These are phyloP conservation scores for Spilarctia lutea DNA, from an alignment of 2,888 invertebrate species.

Conservation along the genomic window DNA sequence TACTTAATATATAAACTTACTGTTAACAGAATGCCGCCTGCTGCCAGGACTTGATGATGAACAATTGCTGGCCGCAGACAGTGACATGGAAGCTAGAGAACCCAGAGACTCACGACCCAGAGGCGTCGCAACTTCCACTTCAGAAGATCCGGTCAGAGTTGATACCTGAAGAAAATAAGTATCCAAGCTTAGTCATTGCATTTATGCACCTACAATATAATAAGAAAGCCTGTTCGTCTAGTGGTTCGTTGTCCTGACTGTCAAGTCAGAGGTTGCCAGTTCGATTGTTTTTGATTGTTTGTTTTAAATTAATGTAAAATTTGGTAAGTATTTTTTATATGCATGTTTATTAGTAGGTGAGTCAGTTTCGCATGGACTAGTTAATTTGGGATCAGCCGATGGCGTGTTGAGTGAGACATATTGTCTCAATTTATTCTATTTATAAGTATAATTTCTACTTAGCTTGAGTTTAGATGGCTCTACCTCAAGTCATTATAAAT, in stretches of 20 bases:
- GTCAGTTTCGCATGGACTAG: too few species aligned
- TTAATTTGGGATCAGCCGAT: too few species aligned
- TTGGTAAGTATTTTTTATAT: too few species aligned
- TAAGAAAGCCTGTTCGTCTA: not conserved
- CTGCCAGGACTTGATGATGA: conserved; percentile 92
- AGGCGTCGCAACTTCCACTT: conserved; percentile 84
- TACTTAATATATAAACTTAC: conserved; percentile 76
- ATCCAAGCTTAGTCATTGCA: not conserved
- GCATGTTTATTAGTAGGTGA: too few species aligned
- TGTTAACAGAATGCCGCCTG: conserved; percentile 92
- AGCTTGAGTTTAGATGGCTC: too few species aligned
- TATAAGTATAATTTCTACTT: too few species aligned
- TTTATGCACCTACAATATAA: not conserved
- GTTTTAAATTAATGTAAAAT: too few species aligned
- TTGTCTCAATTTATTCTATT: too few species aligned
- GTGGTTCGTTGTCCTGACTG: not conserved
- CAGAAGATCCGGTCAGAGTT: conserved; percentile 94
- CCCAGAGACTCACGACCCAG: conserved; percentile 88
- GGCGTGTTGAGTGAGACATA: too few species aligned
- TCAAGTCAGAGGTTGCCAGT: too few species aligned
- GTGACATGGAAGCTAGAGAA: conserved; percentile 92
- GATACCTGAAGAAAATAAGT: conserved; percentile 86
- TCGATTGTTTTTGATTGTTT: not conserved
- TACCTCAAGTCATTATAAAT: too few species aligned
- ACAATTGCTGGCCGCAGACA: conserved; percentile 92